phyloP scores from a whole-genome alignment of 23 tunicate genomes.

The Phallusia fumigata region DNA sequence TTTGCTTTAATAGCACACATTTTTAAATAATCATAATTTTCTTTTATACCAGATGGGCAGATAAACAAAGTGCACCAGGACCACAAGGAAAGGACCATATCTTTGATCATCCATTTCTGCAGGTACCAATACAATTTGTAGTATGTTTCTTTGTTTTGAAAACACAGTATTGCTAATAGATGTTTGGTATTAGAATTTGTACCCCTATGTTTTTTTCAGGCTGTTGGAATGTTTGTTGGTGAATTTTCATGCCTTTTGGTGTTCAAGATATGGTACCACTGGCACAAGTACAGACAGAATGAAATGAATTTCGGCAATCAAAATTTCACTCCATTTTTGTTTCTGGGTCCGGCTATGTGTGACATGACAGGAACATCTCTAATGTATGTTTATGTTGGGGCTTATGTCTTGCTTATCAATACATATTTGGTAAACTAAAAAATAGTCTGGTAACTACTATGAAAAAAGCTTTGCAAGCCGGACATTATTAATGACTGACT shows the following conservation, averaged over 20 bases:
- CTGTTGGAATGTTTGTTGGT: constrained; percentile 99
- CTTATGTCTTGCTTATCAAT: too few species aligned
- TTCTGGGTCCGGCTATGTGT: constrained; percentile 86
- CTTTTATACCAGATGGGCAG: constrained; percentile 82
- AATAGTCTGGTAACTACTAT: too few species aligned
- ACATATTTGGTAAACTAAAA: too few species aligned
- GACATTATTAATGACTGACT: too few species aligned
- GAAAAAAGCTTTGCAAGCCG: too few species aligned
- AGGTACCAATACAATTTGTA: constrained; percentile 24
- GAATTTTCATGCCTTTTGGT: constrained; percentile 94
- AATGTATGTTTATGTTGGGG: constrained; percentile 50
- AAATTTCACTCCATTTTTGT: constrained; percentile 75
- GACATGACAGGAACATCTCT: constrained; percentile 95
- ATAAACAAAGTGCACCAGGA: constrained; percentile 80
- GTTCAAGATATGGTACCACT: constrained; percentile 60
- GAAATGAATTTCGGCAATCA: constrained; percentile 66
- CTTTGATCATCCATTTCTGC: constrained; percentile 96
- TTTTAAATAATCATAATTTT: too few species aligned
- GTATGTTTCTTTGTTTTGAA: too few species aligned
- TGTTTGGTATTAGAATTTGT: background rate
- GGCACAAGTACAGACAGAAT: constrained; percentile 30
- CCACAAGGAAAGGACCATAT: constrained; percentile 40
- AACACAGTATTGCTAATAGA: background rate
- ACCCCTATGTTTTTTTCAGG: constrained; percentile 48
- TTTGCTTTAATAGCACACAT: background rate